Evolutionary conservation across 2,797 vertebrate genomes (phyloP).

Genomic region (Epinephelus malabaricus): DNA sequence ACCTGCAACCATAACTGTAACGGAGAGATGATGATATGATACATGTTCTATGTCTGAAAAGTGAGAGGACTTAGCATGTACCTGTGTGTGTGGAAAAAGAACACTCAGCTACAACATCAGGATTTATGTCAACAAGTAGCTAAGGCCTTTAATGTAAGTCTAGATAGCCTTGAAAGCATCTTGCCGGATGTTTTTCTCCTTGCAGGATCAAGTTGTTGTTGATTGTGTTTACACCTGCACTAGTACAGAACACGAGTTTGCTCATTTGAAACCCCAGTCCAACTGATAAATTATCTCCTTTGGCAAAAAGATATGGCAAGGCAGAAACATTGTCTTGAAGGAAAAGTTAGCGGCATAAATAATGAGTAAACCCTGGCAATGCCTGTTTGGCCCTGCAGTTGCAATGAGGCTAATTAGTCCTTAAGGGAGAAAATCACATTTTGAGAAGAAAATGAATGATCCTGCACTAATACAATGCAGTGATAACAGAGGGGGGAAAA

Average conservation of each 20-base stretch:
- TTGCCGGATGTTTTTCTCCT: constrained; percentile 16
- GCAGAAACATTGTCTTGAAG: constrained; percentile 54
- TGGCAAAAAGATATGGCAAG: constrained; percentile 49
- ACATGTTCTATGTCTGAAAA: neutral
- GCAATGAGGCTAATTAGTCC: constrained; percentile 77
- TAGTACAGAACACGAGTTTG: constrained; percentile 26
- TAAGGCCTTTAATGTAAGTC: constrained; percentile 27
- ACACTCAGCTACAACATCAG: neutral
- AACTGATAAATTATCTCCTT: constrained; percentile 59
- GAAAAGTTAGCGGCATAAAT: constrained; percentile 70
- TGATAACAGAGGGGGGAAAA: constrained; percentile 39
- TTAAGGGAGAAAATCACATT: constrained; percentile 74
- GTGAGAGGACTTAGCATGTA: constrained; percentile 3
- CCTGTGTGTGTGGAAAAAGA: neutral
- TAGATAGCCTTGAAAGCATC: constrained; percentile 24
- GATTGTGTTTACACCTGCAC: constrained; percentile 52
- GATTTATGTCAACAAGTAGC: constrained; percentile 20
- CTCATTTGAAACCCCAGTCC: constrained; percentile 40
- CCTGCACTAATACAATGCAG: constrained; percentile 55
- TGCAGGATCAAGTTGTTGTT: constrained; percentile 32
- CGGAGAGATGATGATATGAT: constrained; percentile 2
- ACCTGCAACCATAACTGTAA: neutral
- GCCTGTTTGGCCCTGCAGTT: constrained; percentile 67
- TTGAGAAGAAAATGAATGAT: constrained; percentile 69
- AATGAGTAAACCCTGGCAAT: constrained; percentile 62